phyloP scores from a whole-genome alignment of 2,113 vertebrate genomes.

The Cryptomyrus ogoouensis region DNA sequence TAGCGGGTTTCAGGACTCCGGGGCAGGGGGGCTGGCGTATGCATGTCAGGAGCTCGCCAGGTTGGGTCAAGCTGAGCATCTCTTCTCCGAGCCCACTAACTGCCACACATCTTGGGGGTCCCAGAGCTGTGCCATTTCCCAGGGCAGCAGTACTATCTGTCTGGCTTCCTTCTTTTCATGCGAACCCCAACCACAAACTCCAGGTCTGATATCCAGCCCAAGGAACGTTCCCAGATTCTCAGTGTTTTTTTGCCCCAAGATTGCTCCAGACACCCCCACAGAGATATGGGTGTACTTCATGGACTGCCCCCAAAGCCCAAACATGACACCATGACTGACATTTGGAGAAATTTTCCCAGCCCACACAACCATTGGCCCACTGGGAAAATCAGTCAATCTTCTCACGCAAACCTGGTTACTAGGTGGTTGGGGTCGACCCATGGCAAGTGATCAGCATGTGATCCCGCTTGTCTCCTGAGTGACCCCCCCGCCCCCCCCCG shows the following conservation, averaged over 20 bases:
- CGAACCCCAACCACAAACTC: neutral
- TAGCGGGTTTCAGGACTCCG: conserved; percentile 41
- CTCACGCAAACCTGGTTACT: no score
- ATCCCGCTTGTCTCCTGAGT: conserved; percentile 23
- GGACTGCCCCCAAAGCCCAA: no score
- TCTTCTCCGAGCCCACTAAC: neutral
- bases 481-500: no score
- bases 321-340: no score
- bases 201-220: neutral
- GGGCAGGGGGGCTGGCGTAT: conserved; percentile 16
- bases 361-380: no score
- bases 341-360: no score
- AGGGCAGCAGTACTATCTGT: neutral
- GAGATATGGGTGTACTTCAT: no score
- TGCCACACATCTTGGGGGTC: conserved; percentile 22
- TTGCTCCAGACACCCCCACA: no score
- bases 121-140: conserved; percentile 45
- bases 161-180: neutral
- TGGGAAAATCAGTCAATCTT: no score
- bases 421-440: neutral
- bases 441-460: conserved; percentile 44
- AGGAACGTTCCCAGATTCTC: neutral
- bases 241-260: no score
- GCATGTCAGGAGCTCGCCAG: neutral
- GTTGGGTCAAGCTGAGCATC: neutral